Evolutionary conservation across 2,797 vertebrate genomes (phyloP).

Genomic region (Muscicapa striata): DNA sequence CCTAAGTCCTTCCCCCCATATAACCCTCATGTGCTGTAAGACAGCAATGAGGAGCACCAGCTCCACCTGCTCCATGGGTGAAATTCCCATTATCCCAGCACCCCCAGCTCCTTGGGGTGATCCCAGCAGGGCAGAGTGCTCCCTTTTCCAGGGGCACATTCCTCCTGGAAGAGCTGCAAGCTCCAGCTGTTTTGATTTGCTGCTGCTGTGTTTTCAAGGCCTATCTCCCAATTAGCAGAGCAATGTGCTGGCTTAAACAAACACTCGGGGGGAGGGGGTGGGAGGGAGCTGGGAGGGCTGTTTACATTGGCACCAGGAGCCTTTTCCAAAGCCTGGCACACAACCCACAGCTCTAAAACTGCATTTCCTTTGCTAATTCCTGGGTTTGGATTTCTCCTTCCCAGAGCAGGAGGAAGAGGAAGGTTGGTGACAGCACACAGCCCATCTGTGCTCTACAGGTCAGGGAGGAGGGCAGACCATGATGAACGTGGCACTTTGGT

Average conservation of each 20-base stretch:
- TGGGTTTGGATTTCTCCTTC: conserved; percentile 42
- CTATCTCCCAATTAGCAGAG: conserved; percentile 83
- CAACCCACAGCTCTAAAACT: conserved; percentile 14
- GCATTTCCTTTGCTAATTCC: conserved; percentile 10
- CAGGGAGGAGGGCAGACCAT: accelerated
- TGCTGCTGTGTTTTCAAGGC: conserved; percentile 74
- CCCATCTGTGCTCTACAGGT: not conserved
- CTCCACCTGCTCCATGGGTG: not conserved
- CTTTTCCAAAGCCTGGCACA: conserved; percentile 45
- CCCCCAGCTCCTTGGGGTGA: accelerated
- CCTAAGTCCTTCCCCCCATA: not conserved
- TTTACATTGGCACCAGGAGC: conserved; percentile 68
- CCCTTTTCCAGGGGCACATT: not conserved
- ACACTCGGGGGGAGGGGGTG: conserved; percentile 69
- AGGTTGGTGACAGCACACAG: not conserved
- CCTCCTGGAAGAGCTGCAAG: not conserved
- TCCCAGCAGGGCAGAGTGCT: accelerated
- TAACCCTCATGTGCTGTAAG: accelerated
- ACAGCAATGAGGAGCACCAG: not conserved
- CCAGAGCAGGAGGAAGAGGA: not conserved
- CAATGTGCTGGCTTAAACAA: conserved; percentile 81
- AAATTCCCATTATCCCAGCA: not conserved
- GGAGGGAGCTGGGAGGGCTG: conserved; percentile 65
- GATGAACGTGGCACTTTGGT: accelerated
- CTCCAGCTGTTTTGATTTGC: conserved; percentile 74